Base-by-base conservation (phyloP, 1,140 invertebrate genomes). In the Drosophila kikkawai region DNA sequence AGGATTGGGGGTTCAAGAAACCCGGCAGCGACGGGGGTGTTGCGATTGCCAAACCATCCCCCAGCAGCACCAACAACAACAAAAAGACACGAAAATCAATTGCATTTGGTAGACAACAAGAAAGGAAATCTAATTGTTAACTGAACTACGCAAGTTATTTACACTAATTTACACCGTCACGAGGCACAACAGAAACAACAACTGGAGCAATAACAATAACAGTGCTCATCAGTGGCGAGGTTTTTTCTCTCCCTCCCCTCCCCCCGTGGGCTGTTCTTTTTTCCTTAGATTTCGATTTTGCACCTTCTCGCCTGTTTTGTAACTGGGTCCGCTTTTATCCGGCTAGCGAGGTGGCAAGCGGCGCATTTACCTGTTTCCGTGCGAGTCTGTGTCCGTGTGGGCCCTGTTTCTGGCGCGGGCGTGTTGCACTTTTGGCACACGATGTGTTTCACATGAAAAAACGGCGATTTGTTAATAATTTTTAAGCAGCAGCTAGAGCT, bases 11-110 rank as follows among this genome's bases (percentile, higher is more conserved):
- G 58, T 50, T 58, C 44, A 56, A 45, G 47, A 37, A 71, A 19
- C 66, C 41, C 12, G 39, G 41, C 32, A 42, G 26, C 29, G 41
- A 12, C 26, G 15, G 26, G 47, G 58, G 36, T 56, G 57, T 41
- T 39, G 41, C 32, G 36, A 50, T 50, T 41, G 34, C 7, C 8
- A 47, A 76, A 50, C 74, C 55, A 67, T 44, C 71, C 69, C 32
- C 47, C 22, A 32, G 8, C 8, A 32, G n/a, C 45, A 78, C 41
- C 42, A 70, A 53, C 39, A 83, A 65, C 53, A 75, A 69, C 74
- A 55, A 70, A 37, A 55, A 50, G n/a, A 56, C 39, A 69, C 51
- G 77, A 84, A 87, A 87, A 87, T 87, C 80, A 87, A 86, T 86
- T 80, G 53, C 48, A 82, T 11, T 56, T n/a, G 13, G 34, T 6